A percentile compares a stretch with the other conserved stretches of the same genome.
These are phyloP conservation scores for Tipula vernalis DNA, from an alignment of 2,888 invertebrate species.

Conservation along the genomic window DNA sequence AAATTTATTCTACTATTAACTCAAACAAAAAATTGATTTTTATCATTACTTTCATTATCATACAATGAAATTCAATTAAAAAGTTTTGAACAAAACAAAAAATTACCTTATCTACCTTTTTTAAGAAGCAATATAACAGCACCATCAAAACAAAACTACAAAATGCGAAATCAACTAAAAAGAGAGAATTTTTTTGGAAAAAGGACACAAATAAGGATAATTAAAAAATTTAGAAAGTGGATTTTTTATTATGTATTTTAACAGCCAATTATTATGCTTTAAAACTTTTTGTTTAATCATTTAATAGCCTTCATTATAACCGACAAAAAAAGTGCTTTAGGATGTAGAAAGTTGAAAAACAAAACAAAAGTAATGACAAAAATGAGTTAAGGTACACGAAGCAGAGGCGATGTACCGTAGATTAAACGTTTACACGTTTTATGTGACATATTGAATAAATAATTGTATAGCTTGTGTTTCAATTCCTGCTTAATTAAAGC, in stretches of 20 bases:
- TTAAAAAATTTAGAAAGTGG: neutral
- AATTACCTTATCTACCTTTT: neutral
- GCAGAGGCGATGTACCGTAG: neutral
- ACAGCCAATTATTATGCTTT: neutral
- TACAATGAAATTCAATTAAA: neutral
- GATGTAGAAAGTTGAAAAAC: neutral
- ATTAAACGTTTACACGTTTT: neutral
- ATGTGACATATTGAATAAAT: neutral
- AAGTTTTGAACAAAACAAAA: neutral
- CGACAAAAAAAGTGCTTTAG: neutral
- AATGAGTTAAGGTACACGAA: neutral
- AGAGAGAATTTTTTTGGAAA: neutral
- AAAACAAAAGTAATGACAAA: neutral
- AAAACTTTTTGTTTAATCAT: neutral
- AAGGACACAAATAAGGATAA: neutral
- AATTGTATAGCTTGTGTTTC: neutral
- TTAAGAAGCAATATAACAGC: neutral
- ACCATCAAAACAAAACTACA: neutral
- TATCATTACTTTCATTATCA: neutral
- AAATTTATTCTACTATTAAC: too few species aligned
- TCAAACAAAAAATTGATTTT: neutral
- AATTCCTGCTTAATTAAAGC: too few species aligned
- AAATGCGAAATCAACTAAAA: neutral
- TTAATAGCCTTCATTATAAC: neutral
- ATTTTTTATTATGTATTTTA: neutral